Percentiles rank a stretch among this genome's conserved stretches.
Evolutionary conservation across 2,888 invertebrate genomes (phyloP).

Genomic region (Digitonthophagus gazella): DNA sequence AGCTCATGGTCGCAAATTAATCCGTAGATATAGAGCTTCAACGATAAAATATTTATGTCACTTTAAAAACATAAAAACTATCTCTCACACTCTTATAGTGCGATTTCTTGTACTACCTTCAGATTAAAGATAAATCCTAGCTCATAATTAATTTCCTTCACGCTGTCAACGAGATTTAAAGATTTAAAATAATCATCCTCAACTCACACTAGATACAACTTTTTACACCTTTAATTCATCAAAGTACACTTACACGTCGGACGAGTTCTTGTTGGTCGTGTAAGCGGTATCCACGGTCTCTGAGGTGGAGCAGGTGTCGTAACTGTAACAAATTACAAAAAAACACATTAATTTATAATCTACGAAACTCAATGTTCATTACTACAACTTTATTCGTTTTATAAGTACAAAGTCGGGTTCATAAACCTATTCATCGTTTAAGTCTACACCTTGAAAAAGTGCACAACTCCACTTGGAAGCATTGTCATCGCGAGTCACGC

Average conservation of each 20-base stretch:
- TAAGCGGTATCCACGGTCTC: slow-evolving; percentile 92
- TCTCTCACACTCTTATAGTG: background rate
- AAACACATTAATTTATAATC: background rate
- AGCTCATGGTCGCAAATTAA: too few species aligned
- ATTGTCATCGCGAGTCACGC: background rate
- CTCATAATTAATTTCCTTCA: background rate
- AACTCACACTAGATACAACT: background rate
- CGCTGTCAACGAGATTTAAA: background rate
- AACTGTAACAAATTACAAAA: slow-evolving; percentile 66
- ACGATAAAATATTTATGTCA: too few species aligned
- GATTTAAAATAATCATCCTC: too few species aligned
- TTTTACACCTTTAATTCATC: too few species aligned
- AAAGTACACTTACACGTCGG: slow-evolving; percentile 79
- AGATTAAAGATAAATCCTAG: background rate
- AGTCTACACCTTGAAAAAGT: background rate
- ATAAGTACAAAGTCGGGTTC: background rate
- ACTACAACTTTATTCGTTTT: too few species aligned
- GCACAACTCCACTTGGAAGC: background rate
- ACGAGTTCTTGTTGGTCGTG: slow-evolving; percentile 82
- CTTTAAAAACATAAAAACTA: too few species aligned
- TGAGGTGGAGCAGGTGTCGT: slow-evolving; percentile 87
- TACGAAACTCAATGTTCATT: background rate
- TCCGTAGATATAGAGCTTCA: too few species aligned
- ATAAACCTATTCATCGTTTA: background rate
- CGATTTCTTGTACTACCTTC: background rate